phyloP scores from a whole-genome alignment of 2,113 vertebrate genomes.

The Heterotis niloticus region DNA sequence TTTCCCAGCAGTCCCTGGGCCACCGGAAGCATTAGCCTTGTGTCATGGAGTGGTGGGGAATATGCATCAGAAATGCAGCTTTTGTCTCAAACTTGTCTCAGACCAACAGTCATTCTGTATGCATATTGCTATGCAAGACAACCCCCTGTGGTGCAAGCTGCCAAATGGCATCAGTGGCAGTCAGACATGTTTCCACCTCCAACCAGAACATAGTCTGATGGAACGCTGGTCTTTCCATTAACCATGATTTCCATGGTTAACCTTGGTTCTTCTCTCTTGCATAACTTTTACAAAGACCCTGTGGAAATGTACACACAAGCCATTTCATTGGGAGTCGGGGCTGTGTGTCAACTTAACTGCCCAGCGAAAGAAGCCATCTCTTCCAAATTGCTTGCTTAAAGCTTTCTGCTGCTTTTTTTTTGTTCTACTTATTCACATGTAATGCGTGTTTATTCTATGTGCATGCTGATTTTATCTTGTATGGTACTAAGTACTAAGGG shows the following conservation, averaged over 20 bases:
- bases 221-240: slow-evolving; percentile 15
- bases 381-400: neutral
- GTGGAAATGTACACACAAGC: neutral
- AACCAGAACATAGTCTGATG: neutral
- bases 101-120: neutral
- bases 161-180: neutral
- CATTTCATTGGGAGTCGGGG: neutral
- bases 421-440: slow-evolving; percentile 2
- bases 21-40: neutral
- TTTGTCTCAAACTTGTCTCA: neutral
- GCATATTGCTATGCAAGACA: neutral
- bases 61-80: neutral
- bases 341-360: slow-evolving; percentile 51
- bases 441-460: neutral
- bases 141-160: neutral
- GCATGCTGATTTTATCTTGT: neutral
- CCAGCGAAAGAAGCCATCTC: neutral
- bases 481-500: no score
- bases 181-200: neutral
- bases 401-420: neutral
- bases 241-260: slow-evolving; percentile 13
- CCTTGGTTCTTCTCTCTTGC: neutral
- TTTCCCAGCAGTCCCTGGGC: neutral
- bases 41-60: neutral
- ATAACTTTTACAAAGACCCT: slow-evolving; percentile 12